These are phyloP conservation scores for Onchidella celtica DNA, from an alignment of 2,888 invertebrate genomes.

Conservation along the genomic window DNA sequence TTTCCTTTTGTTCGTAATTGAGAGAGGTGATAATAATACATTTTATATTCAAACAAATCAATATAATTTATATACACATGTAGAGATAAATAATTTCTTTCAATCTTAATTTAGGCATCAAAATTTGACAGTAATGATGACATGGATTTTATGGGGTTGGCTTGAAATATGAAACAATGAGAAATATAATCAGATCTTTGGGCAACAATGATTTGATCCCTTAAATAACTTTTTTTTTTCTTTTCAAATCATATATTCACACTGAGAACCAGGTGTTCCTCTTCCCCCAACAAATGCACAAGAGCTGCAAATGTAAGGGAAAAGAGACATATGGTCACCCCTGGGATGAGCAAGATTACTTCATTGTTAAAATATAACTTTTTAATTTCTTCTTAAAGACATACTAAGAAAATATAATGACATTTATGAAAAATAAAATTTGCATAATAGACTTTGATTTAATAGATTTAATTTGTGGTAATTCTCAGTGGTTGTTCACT, in stretches of 20 bases:
- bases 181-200: slow-evolving; percentile 41
- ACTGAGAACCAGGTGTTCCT: background rate
- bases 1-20: too few relatives aligned
- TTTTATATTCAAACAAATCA: background rate
- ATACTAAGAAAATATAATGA: slow-evolving; percentile 46
- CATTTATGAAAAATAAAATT: slow-evolving; percentile 45
- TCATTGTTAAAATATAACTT: slow-evolving; percentile 33
- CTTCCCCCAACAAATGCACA: slow-evolving; percentile 1
- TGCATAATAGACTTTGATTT: slow-evolving; percentile 52
- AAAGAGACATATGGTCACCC: background rate
- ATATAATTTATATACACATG: slow-evolving; percentile 11
- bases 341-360: slow-evolving; percentile 45
- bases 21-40: background rate
- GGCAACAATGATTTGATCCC: slow-evolving; percentile 37
- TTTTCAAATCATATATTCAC: slow-evolving; percentile 24
- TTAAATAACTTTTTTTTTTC: slow-evolving; percentile 2
- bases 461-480: slow-evolving; percentile 30
- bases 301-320: background rate
- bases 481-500: slow-evolving; percentile 3
- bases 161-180: slow-evolving; percentile 21
- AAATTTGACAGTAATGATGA: background rate
- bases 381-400: slow-evolving; percentile 37
- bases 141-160: slow-evolving; percentile 10
- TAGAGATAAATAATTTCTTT: slow-evolving; percentile 31
- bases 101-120: slow-evolving; percentile 8